Percentiles rank a stretch among this genome's conserved stretches.
These are phyloP conservation scores for Rhea pennata DNA, from an alignment of 2,113 vertebrate genomes.

Conservation along the genomic window DNA sequence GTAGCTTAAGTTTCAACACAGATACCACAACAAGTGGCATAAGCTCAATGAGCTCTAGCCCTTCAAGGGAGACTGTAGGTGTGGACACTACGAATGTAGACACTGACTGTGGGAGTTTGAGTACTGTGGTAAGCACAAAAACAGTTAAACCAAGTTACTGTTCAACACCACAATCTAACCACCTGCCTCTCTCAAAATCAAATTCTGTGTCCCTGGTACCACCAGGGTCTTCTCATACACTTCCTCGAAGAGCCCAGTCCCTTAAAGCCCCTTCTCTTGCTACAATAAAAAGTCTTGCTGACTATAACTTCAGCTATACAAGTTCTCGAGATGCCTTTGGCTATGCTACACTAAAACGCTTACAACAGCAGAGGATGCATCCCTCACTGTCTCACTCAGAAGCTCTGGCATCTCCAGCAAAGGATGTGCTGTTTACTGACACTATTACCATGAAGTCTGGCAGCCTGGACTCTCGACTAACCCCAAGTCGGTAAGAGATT, in stretches of 20 bases:
- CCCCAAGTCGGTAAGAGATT: conserved; percentile 89
- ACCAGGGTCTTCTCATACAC: conserved; percentile 94
- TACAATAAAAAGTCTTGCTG: conserved; percentile 93
- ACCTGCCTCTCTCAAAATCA: conserved; percentile 91
- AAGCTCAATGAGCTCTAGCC: conserved; percentile 99
- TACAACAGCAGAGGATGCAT: conserved; percentile 97
- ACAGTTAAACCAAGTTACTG: conserved; percentile 91
- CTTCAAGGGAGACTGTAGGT: conserved; percentile 93
- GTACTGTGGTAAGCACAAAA: conserved; percentile 94
- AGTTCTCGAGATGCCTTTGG: conserved; percentile 95
- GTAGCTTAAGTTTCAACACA: conserved; percentile 98
- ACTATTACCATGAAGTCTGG: conserved; percentile 98
- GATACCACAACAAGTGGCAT: conserved; percentile 98
- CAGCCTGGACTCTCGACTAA: conserved; percentile 96
- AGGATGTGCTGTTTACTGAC: conserved; percentile 97
- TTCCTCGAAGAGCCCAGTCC: conserved; percentile 95
- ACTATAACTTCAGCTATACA: conserved; percentile 97
- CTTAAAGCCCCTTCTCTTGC: conserved; percentile 94
- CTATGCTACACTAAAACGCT: conserved; percentile 93
- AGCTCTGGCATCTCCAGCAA: conserved; percentile 94
- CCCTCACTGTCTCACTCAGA: conserved; percentile 97
- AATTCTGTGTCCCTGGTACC: conserved; percentile 90
- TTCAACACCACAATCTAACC: conserved; percentile 88
- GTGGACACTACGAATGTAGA: conserved; percentile 88
- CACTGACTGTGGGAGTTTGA: conserved; percentile 95